Evolutionary conservation across 2,113 vertebrate species (phyloP).

Genomic region (Neotoma lepida): DNA sequence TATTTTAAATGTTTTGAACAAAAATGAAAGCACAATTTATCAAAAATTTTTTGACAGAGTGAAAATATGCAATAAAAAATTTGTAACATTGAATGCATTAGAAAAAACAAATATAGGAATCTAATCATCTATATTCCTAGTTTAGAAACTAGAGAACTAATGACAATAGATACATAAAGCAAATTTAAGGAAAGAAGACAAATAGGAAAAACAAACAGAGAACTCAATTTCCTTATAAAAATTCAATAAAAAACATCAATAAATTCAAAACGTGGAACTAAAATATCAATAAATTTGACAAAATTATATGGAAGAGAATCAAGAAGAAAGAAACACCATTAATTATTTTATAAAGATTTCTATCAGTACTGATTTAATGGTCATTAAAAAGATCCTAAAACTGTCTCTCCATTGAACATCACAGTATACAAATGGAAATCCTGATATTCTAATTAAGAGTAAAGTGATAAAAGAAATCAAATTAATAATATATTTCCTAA

Average conservation of each 20-base stretch:
- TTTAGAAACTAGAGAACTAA: background rate
- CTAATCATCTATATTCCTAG: background rate
- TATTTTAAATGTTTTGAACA: constrained; percentile 15
- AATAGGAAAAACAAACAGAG: background rate
- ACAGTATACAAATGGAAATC: background rate
- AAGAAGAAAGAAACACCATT: background rate
- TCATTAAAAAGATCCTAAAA: constrained; percentile 11
- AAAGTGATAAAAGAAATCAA: background rate
- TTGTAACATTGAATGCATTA: background rate
- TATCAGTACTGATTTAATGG: background rate
- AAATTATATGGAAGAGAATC: background rate
- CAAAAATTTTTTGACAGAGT: background rate
- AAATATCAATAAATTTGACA: background rate
- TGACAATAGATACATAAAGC: background rate
- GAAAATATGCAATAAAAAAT: background rate
- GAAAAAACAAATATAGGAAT: background rate
- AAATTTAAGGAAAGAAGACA: background rate
- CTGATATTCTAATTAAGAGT: background rate
- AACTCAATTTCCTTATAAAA: background rate
- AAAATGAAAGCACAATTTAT: background rate
- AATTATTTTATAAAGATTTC: background rate
- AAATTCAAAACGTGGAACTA: background rate
- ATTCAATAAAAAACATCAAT: background rate
- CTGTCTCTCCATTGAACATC: background rate
- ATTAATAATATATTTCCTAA: constrained; percentile 21